Evolutionary conservation across 1,140 invertebrate species (phyloP), one percentile per base, ranked within the genome.

Genomic region (Zophobas atratus): DNA sequence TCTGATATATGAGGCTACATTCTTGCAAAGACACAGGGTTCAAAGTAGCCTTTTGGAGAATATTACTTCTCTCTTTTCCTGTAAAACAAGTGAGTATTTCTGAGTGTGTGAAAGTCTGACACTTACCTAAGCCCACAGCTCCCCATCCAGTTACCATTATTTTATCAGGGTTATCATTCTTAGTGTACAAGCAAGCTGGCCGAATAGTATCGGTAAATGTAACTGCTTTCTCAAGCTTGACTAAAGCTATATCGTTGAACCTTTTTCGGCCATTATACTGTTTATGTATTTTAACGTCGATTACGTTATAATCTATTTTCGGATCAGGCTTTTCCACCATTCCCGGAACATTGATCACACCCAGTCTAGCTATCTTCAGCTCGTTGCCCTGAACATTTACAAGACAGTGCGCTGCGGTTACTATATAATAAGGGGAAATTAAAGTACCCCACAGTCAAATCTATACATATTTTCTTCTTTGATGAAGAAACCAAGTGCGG

Each of bases 321-420:
- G 53, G n/a, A 56, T 56, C n/a, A 5, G n/a, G 20, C 5, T 4
- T 32, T 20, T 32, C 5, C 3, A 5, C 5, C n/a, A 5, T 56
- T 5, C 3, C 3, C 3, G 3, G 3, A 5, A 20, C 5, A 56
- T 3, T 5, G 20, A 56, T n/a, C 53, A 56, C n/a, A 20, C 53
- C 53, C 8, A 85, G 46, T 6, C 83, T 78, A 4, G 78, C 81
- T 56, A 55, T 81, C 1, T 70, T 70, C 1, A 82, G 81, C 46
- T 53, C 32, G 6, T 46, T 55, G 33, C 67, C 57, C 39, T 70
- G 80, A 6, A 82, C 34, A 20, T 20, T 20, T 20, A 20, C 20
- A 20, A 85, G 41, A 74, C 84, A 85, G 74, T 85, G 84, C 5
- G 84, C 84, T 1, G 84, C 84, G 38, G 84, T 84, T 38, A 85